Evolutionary conservation across 2,797 vertebrate genomes (phyloP).

Genomic region (Heterohyrax brucei): DNA sequence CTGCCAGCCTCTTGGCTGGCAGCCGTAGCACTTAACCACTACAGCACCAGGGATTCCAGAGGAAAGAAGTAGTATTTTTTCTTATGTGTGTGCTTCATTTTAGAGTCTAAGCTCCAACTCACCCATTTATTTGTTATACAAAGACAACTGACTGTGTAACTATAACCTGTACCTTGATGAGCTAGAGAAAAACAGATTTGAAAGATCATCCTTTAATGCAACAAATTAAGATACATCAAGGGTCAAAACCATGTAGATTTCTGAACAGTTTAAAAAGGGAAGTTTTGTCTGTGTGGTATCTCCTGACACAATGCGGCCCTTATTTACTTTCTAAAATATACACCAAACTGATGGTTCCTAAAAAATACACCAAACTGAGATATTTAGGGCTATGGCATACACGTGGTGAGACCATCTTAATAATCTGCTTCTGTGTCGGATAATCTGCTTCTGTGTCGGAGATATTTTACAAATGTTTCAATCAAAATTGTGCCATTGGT

Average conservation of each 20-base stretch:
- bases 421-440: slow-evolving; percentile 76
- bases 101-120: neutral
- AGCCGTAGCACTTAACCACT: too few relatives aligned
- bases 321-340: slow-evolving; percentile 37
- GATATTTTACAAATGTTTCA: slow-evolving; percentile 81
- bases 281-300: neutral
- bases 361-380: slow-evolving; percentile 71
- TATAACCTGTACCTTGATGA: neutral
- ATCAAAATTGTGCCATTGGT: slow-evolving; percentile 77
- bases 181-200: neutral
- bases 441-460: slow-evolving; percentile 61
- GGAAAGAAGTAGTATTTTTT: neutral
- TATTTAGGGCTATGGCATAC: slow-evolving; percentile 77
- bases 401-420: slow-evolving; percentile 80
- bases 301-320: neutral
- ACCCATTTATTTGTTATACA: neutral
- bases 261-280: slow-evolving; percentile 7
- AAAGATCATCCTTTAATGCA: neutral
- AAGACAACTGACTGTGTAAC: neutral
- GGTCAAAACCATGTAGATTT: neutral
- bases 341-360: slow-evolving; percentile 23
- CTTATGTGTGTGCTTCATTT: slow-evolving; percentile 36
- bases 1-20: too few relatives aligned
- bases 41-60: too few relatives aligned
- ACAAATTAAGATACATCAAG: slow-evolving; percentile 21